A percentile compares a stretch with the other conserved stretches of the same genome.
Evolutionary conservation across 2,888 invertebrate species (phyloP).

Genomic region (Eubasilissa splendida): DNA sequence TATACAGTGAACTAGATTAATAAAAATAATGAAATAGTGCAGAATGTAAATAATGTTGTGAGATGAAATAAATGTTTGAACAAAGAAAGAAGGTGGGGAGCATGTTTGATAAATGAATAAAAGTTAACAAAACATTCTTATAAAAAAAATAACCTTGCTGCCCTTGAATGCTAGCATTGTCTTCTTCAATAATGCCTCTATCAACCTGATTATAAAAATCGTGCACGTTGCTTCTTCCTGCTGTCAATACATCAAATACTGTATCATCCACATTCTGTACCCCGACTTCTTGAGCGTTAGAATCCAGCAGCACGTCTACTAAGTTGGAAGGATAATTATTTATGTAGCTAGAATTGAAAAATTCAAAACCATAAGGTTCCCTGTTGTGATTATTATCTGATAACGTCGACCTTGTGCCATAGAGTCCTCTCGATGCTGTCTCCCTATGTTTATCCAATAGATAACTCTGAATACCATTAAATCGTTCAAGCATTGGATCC

Average conservation of each 20-base stretch:
- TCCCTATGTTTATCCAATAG: constrained; percentile 39
- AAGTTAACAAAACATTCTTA: no score
- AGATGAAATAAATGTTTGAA: no score
- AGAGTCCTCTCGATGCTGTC: constrained; percentile 9
- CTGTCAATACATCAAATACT: constrained; percentile 44
- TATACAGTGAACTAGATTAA: no score
- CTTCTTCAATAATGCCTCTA: background rate
- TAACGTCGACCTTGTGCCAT: background rate
- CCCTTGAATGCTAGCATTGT: background rate
- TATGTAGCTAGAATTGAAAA: constrained; percentile 33
- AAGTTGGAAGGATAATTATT: constrained; percentile 46
- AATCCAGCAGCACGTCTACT: constrained; percentile 48
- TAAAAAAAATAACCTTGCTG: background rate
- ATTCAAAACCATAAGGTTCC: background rate
- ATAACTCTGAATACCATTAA: constrained; percentile 36
- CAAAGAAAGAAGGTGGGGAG: no score
- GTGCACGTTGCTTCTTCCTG: constrained; percentile 33
- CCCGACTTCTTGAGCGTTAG: constrained; percentile 41
- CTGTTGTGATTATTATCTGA: background rate
- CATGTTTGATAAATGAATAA: no score
- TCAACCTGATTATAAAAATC: constrained; percentile 10
- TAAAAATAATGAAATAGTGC: no score
- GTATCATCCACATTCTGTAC: constrained; percentile 43
- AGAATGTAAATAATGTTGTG: no score
- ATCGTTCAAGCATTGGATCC: constrained; percentile 46